A percentile compares a stretch with the other conserved stretches of the same genome.
Evolutionary conservation across 2,888 invertebrate genomes (phyloP).

Genomic region (Orgyia antiqua): DNA sequence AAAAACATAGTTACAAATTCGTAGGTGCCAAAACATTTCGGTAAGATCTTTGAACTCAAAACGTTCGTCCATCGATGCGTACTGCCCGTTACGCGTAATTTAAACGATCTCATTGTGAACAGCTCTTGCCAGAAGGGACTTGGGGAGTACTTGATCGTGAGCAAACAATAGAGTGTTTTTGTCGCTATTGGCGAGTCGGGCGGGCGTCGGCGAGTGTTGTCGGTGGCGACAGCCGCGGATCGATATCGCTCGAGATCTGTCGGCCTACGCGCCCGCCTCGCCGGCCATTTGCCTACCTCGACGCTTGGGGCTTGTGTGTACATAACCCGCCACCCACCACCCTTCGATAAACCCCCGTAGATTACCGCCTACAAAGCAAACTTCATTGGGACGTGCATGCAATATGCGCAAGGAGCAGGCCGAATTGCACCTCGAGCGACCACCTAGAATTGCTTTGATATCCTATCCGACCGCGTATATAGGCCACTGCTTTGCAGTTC

Average conservation of each 20-base stretch:
- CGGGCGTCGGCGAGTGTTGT: constrained; percentile 60
- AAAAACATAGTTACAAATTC: too few relatives aligned
- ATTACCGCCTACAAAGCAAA: constrained; percentile 78
- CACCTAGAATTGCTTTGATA: constrained; percentile 69
- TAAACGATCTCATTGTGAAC: constrained; percentile 27
- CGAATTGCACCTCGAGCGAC: constrained; percentile 62
- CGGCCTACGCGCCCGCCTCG: constrained; percentile 73
- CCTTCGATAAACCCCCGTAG: constrained; percentile 56
- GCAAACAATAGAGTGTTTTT: constrained; percentile 76
- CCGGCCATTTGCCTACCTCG: constrained; percentile 78
- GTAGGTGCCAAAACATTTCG: too few relatives aligned
- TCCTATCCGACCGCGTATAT: constrained; percentile 46
- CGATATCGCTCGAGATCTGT: constrained; percentile 72
- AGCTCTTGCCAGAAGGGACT: constrained; percentile 19
- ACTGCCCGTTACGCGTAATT: constrained; percentile 13
- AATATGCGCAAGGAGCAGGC: constrained; percentile 74
- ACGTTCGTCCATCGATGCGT: constrained; percentile 8
- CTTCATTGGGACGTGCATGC: constrained; percentile 78
- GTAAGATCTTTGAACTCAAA: too few relatives aligned
- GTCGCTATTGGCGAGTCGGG: constrained; percentile 64
- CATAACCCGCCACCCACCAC: constrained; percentile 73
- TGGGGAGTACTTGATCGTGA: constrained; percentile 29
- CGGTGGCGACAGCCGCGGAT: constrained; percentile 72
- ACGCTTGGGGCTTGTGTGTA: constrained; percentile 76
- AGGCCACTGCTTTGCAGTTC: constrained; percentile 53